A percentile compares a stretch with the other conserved stretches of the same genome.
phyloP scores from a whole-genome alignment of 2,113 vertebrate genomes.

The Polyodon spathula region DNA sequence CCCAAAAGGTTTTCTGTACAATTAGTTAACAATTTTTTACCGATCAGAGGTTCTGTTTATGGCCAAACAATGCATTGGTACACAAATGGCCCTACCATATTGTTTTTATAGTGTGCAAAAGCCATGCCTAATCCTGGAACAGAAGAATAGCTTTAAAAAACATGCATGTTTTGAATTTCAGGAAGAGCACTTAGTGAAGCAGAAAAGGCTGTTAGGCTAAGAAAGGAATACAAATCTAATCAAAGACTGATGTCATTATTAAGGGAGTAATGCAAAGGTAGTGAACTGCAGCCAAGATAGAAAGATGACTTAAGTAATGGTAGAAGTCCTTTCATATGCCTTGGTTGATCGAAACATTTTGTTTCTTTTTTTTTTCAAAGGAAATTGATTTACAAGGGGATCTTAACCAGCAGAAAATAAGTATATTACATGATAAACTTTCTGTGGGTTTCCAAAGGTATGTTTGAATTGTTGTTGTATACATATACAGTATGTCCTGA shows the following conservation, averaged over 20 bases:
- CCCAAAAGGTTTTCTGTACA: not conserved
- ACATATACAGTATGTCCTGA: too few species aligned
- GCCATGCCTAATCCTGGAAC: slow-evolving; percentile 34
- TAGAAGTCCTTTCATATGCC: slow-evolving; percentile 7
- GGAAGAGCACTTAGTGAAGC: slow-evolving; percentile 26
- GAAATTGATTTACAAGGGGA: slow-evolving; percentile 37
- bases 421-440: slow-evolving; percentile 41
- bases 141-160: slow-evolving; percentile 19
- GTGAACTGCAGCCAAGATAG: slow-evolving; percentile 24
- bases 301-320: slow-evolving; percentile 10
- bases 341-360: not conserved
- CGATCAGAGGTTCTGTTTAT: slow-evolving; percentile 37
- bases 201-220: slow-evolving; percentile 28
- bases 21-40: slow-evolving; percentile 44
- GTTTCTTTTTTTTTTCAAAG: slow-evolving; percentile 40
- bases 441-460: slow-evolving; percentile 56
- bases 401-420: slow-evolving; percentile 30
- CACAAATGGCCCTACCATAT: slow-evolving; percentile 54
- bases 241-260: slow-evolving; percentile 47
- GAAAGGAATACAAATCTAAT: slow-evolving; percentile 45
- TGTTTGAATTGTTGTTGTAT: slow-evolving; percentile 26
- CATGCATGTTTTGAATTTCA: slow-evolving; percentile 31
- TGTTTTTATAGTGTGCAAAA: slow-evolving; percentile 36
- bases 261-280: slow-evolving; percentile 45
- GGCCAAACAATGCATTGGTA: slow-evolving; percentile 43